Evolutionary conservation across 2,888 invertebrate genomes (phyloP).

Genomic region (Diaperis boleti): DNA sequence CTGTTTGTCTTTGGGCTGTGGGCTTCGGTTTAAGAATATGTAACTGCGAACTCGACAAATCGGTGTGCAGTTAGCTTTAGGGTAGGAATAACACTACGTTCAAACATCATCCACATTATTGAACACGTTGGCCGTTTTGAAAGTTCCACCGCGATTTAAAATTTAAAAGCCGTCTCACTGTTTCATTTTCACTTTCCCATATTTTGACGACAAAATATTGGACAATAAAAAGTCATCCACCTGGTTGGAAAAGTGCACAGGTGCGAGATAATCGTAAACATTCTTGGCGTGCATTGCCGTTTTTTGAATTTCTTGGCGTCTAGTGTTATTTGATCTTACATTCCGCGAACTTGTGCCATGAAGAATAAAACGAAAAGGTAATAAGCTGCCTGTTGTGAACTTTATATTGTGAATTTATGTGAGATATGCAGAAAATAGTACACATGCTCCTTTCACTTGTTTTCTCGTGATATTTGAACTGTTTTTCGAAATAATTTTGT

Average conservation of each 20-base stretch:
- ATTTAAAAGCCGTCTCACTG: not conserved
- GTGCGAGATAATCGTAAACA: conserved; percentile 15
- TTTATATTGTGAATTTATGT: not conserved
- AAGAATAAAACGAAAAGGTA: not conserved
- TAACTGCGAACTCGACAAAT: too few relatives aligned
- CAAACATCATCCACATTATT: too few relatives aligned
- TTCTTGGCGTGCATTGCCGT: conserved; percentile 17
- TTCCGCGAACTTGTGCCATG: not conserved
- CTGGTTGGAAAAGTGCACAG: conserved; percentile 17
- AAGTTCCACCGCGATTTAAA: not conserved
- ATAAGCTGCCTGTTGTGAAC: not conserved
- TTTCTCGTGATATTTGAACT: not conserved
- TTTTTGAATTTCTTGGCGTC: not conserved
- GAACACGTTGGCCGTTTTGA: not conserved
- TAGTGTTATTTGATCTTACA: conserved; percentile 16
- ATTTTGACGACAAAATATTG: conserved; percentile 13
- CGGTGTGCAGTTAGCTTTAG: too few relatives aligned
- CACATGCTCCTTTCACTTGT: not conserved
- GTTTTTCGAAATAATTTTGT: conserved; percentile 14
- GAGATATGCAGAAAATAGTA: not conserved
- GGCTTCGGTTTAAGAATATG: too few relatives aligned
- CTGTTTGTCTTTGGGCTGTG: too few relatives aligned
- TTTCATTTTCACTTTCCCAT: conserved; percentile 6
- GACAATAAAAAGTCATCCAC: conserved; percentile 25
- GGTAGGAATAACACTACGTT: too few relatives aligned